These are phyloP conservation scores for Nymphalis urticae DNA, from an alignment of 2,888 invertebrate species.

Conservation along the genomic window DNA sequence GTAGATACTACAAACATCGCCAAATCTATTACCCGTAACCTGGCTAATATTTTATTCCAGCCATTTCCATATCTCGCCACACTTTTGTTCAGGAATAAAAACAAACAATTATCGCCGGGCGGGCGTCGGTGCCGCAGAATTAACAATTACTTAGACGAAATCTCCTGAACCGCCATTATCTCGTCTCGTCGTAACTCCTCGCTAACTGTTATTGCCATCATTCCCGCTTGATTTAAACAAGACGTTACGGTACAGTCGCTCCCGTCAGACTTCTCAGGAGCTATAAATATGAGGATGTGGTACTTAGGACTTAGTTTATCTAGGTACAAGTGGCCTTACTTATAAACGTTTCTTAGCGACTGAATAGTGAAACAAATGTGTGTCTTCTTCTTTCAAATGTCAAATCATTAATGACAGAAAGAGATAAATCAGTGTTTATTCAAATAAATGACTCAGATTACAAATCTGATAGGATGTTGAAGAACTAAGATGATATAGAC, in stretches of 20 bases:
- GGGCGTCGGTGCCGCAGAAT: constrained; percentile 59
- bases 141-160: constrained; percentile 75
- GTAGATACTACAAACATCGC: no score
- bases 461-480: no score
- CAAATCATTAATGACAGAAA: no score
- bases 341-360: no score
- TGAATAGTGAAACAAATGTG: no score
- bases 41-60: constrained; percentile 9
- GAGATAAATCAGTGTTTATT: no score
- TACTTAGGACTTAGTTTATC: not conserved
- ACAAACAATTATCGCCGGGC: constrained; percentile 64
- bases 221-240: constrained; percentile 77
- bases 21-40: not conserved
- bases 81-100: constrained; percentile 48
- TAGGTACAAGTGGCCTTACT: not conserved
- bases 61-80: constrained; percentile 15
- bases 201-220: constrained; percentile 77
- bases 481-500: no score
- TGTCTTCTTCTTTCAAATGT: no score
- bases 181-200: constrained; percentile 62
- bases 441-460: no score
- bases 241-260: constrained; percentile 60
- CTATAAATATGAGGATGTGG: constrained; percentile 24
- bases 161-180: constrained; percentile 69
- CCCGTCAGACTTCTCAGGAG: constrained; percentile 38